phyloP scores from a whole-genome alignment of 1,140 invertebrate genomes.

The Bombus ignitus region DNA sequence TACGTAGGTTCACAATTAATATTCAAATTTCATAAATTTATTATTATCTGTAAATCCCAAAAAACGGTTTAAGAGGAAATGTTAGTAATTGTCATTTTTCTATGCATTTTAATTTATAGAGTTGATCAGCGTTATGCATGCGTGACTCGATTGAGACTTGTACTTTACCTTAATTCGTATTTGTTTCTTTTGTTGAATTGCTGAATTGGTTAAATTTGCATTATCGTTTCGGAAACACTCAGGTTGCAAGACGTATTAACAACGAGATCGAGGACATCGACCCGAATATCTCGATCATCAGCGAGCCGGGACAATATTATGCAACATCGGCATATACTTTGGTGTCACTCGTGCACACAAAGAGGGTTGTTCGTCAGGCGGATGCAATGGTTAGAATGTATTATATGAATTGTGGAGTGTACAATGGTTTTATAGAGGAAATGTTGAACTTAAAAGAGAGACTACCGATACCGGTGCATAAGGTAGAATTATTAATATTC shows the following conservation, averaged over 20 bases:
- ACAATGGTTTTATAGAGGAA: constrained; percentile 87
- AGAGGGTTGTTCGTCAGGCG: constrained; percentile 80
- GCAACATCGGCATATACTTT: constrained; percentile 87
- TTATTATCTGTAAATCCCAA: too few relatives aligned
- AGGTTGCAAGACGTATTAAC: constrained; percentile 83
- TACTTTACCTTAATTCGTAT: too few relatives aligned
- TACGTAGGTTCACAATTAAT: too few relatives aligned
- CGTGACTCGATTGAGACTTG: too few relatives aligned
- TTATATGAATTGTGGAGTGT: constrained; percentile 89
- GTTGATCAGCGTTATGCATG: too few relatives aligned
- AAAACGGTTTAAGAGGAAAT: too few relatives aligned
- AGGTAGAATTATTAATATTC: constrained; percentile 9
- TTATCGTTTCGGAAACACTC: constrained; percentile 69
- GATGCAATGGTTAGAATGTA: constrained; percentile 82
- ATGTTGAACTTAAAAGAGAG: constrained; percentile 67
- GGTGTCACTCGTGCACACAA: constrained; percentile 86
- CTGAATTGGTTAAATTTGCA: background rate
- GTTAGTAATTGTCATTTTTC: too few relatives aligned
- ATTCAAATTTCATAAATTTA: too few relatives aligned
- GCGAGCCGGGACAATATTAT: constrained; percentile 89
- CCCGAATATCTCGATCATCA: constrained; percentile 86
- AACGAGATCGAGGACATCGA: constrained; percentile 85
- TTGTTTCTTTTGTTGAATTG: background rate
- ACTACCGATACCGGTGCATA: constrained; percentile 78
- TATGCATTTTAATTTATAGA: too few relatives aligned